phyloP scores from a whole-genome alignment of 2,797 vertebrate species.

The Enteromius unitaeniatus region DNA sequence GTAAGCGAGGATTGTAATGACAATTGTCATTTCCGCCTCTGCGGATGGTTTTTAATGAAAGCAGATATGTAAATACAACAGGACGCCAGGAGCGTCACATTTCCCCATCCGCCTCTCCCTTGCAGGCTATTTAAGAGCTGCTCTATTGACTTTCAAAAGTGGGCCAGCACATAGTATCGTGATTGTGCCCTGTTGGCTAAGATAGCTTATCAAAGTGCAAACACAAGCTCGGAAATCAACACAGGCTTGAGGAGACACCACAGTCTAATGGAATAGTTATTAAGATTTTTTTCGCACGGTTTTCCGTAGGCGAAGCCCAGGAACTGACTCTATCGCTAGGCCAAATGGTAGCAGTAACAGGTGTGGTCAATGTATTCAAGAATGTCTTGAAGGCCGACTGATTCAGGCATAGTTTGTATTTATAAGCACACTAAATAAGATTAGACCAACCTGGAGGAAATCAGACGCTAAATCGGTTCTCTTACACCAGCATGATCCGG shows the following conservation, averaged over 20 bases:
- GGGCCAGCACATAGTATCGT: constrained; percentile 70
- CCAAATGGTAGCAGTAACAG: not conserved
- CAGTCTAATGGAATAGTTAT: constrained; percentile 28
- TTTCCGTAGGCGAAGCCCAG: not conserved
- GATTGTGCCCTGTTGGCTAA: constrained; percentile 64
- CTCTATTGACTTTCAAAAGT: constrained; percentile 74
- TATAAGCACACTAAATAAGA: constrained; percentile 6
- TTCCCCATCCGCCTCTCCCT: constrained; percentile 63
- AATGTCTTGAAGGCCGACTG: not conserved
- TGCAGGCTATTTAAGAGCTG: constrained; percentile 63
- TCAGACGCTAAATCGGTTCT: constrained; percentile 21
- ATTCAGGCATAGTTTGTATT: constrained; percentile 17
- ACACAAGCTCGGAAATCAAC: constrained; percentile 71
- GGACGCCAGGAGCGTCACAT: constrained; percentile 58
- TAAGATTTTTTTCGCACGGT: no score
- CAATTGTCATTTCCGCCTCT: constrained; percentile 63
- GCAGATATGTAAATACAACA: constrained; percentile 66
- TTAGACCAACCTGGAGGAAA: constrained; percentile 23
- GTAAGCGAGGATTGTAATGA: constrained; percentile 69
- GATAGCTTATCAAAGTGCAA: constrained; percentile 77
- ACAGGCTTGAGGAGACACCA: constrained; percentile 39
- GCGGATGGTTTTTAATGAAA: constrained; percentile 62
- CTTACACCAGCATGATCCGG: constrained; percentile 20
- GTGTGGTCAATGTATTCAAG: not conserved
- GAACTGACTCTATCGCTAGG: constrained; percentile 11